phyloP scores from a whole-genome alignment of 2,113 vertebrate genomes.

The Hippoglossus stenolepis region DNA sequence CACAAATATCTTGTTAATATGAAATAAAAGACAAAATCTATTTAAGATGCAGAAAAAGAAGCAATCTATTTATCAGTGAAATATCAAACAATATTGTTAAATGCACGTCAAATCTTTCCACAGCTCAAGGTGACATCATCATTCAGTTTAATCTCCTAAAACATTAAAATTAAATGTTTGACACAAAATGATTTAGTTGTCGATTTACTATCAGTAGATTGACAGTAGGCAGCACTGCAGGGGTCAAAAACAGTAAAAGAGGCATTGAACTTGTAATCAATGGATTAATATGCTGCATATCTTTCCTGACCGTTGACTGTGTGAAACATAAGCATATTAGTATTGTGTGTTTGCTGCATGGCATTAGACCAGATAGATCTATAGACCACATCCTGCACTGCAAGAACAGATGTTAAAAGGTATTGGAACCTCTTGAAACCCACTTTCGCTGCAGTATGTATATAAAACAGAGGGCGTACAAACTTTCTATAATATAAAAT shows the following conservation, averaged over 20 bases:
- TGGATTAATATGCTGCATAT: no score
- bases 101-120: no score
- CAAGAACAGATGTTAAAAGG: background rate
- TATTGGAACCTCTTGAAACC: background rate
- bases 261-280: background rate
- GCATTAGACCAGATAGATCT: no score
- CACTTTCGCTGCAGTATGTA: constrained; percentile 6
- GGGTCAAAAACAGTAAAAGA: background rate
- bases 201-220: background rate
- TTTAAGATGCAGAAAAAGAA: no score
- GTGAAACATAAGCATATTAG: background rate
- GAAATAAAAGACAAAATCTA: no score
- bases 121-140: no score
- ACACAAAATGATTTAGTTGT: background rate
- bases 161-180: no score
- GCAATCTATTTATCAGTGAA: no score
- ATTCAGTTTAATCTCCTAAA: no score
- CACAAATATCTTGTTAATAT: no score
- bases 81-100: no score
- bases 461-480: constrained; percentile 31
- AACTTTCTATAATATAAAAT: constrained; percentile 26
- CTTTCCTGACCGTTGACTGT: background rate
- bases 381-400: background rate
- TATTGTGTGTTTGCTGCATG: no score
- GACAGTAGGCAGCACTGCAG: background rate